Evolutionary conservation across 1,140 invertebrate genomes (phyloP).

Genomic region (Cherax destructor): DNA sequence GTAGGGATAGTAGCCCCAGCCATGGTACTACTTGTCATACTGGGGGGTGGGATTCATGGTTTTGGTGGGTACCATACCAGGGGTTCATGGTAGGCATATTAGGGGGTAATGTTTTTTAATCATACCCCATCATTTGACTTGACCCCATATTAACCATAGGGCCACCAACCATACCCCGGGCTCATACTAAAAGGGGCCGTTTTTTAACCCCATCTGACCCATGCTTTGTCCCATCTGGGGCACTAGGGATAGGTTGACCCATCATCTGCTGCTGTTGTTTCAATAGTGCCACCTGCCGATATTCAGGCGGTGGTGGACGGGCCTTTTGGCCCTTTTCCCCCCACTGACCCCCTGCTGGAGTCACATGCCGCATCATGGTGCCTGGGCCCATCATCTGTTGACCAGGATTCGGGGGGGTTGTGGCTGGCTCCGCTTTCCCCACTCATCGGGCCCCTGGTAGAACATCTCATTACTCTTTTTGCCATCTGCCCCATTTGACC

Average conservation of each 20-base stretch:
- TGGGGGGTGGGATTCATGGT: conserved; percentile 62
- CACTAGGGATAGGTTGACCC: conserved; percentile 55
- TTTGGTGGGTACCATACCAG: conserved; percentile 62
- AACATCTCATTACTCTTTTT: conserved; percentile 70
- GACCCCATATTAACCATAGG: conserved; percentile 70
- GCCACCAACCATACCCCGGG: conserved; percentile 62
- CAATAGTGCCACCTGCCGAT: conserved; percentile 46
- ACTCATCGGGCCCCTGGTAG: conserved; percentile 61
- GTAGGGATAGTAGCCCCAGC: conserved; percentile 60
- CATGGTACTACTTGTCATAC: conserved; percentile 57
- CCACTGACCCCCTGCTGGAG: conserved; percentile 52
- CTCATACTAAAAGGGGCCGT: conserved; percentile 63
- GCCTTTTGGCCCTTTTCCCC: conserved; percentile 57
- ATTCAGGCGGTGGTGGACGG: conserved; percentile 68
- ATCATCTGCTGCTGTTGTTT: conserved; percentile 62
- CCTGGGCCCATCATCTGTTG: conserved; percentile 68
- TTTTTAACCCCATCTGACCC: conserved; percentile 66
- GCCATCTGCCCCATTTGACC: conserved; percentile 63
- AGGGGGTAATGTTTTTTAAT: conserved; percentile 64
- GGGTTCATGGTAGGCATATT: conserved; percentile 70
- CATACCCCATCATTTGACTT: conserved; percentile 60
- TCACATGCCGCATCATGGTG: conserved; percentile 67
- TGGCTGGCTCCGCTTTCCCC: conserved; percentile 59
- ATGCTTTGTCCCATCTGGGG: conserved; percentile 68
- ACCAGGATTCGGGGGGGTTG: conserved; percentile 64